These are phyloP conservation scores for Propithecus perrieri DNA, from an alignment of 2,797 vertebrate species.

Conservation along the genomic window DNA sequence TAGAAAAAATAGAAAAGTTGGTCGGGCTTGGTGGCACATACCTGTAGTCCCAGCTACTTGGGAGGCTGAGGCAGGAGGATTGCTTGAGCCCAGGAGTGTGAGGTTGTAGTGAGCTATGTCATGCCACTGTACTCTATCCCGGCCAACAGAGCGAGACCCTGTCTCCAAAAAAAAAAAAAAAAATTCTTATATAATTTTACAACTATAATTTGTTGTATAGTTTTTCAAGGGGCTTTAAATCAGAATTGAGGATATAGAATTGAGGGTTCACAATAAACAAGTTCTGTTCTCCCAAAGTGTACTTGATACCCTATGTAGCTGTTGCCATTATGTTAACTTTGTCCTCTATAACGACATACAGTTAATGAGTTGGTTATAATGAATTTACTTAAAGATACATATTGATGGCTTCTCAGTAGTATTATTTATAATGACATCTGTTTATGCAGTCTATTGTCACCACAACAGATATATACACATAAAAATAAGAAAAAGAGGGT, in stretches of 20 bases:
- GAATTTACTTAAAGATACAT: conserved; percentile 6
- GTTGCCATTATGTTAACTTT: conserved; percentile 3
- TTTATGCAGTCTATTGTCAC: background rate
- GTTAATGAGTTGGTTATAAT: conserved; percentile 2
- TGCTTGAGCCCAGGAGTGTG: background rate
- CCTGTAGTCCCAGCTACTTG: background rate
- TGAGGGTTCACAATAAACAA: background rate
- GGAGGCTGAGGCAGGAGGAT: background rate
- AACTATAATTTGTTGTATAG: background rate
- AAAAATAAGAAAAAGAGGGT: conserved; percentile 22
- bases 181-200: background rate
- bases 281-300: background rate
- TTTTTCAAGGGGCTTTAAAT: background rate
- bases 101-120: background rate
- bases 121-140: background rate
- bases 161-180: background rate
- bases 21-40: background rate
- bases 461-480: background rate
- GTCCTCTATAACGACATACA: background rate
- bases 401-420: background rate
- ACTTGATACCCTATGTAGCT: background rate
- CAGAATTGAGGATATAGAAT: background rate
- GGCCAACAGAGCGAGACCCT: background rate
- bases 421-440: background rate
- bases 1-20: background rate